Conservation (phyloP, 2,113 vertebrate species). For the Neotragus pygmaeus region DNA sequence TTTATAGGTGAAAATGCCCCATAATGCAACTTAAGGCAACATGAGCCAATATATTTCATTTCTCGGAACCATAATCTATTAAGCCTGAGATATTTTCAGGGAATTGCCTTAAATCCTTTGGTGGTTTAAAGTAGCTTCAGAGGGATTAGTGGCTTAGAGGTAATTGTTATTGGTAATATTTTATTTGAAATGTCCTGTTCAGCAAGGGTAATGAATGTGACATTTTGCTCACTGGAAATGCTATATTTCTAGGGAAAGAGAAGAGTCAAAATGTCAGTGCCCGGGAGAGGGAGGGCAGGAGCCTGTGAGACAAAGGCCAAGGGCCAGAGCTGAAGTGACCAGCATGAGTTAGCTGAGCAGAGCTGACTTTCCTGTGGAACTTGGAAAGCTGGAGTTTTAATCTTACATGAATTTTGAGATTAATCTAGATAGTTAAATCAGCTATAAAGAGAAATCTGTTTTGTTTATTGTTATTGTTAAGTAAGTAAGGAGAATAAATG, state of each 20-base stretch:
- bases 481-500: conserved; percentile 5
- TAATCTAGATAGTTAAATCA: conserved; percentile 58
- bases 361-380: neutral
- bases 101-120: conserved; percentile 79
- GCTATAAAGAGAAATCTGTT: conserved; percentile 45
- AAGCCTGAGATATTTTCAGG: conserved; percentile 77
- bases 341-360: neutral
- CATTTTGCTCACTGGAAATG: conserved; percentile 77
- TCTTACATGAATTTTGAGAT: conserved; percentile 64
- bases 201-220: conserved; percentile 79
- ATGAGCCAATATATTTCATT: conserved; percentile 70
- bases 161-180: conserved; percentile 85
- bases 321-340: neutral
- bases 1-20: conserved; percentile 69
- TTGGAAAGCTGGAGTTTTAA: conserved; percentile 46
- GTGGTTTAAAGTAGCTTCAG: conserved; percentile 75
- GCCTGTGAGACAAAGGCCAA: conserved; percentile 44
- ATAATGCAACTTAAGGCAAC: conserved; percentile 69
- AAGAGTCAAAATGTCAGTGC: conserved; percentile 61
- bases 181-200: conserved; percentile 81
- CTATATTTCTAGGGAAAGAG: conserved; percentile 54
- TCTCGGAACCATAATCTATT: conserved; percentile 70
- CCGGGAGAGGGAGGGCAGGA: conserved; percentile 34
- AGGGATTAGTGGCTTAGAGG: conserved; percentile 80
- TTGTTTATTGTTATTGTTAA: neutral